Evolutionary conservation across 2,113 vertebrate genomes (phyloP), one percentile per base, ranked within the genome.

Genomic region (Podilymbus podiceps): DNA sequence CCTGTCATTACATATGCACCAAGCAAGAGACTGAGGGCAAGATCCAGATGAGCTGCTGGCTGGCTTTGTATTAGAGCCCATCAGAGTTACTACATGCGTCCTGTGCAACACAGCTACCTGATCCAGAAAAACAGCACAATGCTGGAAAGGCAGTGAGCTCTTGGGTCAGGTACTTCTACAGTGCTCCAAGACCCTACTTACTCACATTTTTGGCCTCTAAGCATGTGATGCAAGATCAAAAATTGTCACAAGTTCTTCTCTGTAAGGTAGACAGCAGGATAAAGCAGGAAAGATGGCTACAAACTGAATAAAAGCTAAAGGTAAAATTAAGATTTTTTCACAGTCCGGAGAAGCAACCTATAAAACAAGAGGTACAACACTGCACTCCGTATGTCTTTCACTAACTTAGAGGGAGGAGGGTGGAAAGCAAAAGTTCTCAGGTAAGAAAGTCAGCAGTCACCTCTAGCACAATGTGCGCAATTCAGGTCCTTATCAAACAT

Each of bases 1-100:
- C 35, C 18, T 62, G 63, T 31, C 59, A 78, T 23, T 23, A 64
- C 21, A 46, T 2, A 75, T 13, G 15, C 35, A 68, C 74, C 35
- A 60, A 66, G 53, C 1, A 1, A 49, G 58, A 74, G 42, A 6
- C 49, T 42, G 14, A 62, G 60, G 33, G 60, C 46, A 92, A 73
- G 16, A 85, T 60, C 12, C 60, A 85, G 40, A 38, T 0, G 1
- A 69, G 55, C 44, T 68, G 58, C 56, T 69, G 71, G 33, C 16
- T 52, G 17, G 27, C 16, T 69, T 30, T 0, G 2, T 25, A 21
- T 23, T 2, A 24, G 11, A 63, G 64, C 16, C 27, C 44, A 35
- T 22, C 46, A 69, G 55, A 72, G 42, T 27, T 42, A 7, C 46
- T 10, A 6, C 0, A 0, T 38, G 44, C 25, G 22, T 22, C 24